Conservation (phyloP, 2,797 vertebrate species). For the Sorex maritimensis region DNA sequence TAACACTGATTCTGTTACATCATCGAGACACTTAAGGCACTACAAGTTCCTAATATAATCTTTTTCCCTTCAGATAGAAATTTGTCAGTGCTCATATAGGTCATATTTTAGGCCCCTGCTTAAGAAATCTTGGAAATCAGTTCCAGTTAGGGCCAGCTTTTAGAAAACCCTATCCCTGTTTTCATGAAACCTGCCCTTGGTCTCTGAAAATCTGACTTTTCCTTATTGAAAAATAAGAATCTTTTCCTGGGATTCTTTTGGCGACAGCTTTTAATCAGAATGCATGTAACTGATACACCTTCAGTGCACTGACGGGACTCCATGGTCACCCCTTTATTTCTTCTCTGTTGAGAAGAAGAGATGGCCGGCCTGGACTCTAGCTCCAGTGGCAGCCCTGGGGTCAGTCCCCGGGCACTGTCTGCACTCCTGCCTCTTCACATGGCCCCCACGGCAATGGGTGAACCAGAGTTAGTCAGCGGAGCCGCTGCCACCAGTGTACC, state of each 20-base stretch:
- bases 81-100: neutral
- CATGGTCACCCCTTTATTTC: constrained; percentile 42
- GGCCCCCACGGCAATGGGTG: too few species aligned
- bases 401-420: too few species aligned
- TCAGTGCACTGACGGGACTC: constrained; percentile 54
- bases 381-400: too few species aligned
- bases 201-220: constrained; percentile 45
- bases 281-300: constrained; percentile 45
- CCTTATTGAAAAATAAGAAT: constrained; percentile 23
- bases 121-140: constrained; percentile 71
- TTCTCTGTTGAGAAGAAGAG: constrained; percentile 23
- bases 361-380: too few species aligned
- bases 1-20: constrained; percentile 38
- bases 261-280: constrained; percentile 56
- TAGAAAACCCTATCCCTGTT: constrained; percentile 20
- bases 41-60: neutral
- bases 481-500: neutral
- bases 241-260: constrained; percentile 52
- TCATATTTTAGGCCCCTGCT: constrained; percentile 25
- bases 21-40: constrained; percentile 44
- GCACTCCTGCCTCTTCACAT: too few species aligned
- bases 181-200: constrained; percentile 44
- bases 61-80: constrained; percentile 62
- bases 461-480: constrained; percentile 62
- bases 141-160: constrained; percentile 28